Percentiles rank a stretch among this genome's conserved stretches.
phyloP scores from a whole-genome alignment of 1,140 invertebrate genomes.

The Psilanteris sp. region DNA sequence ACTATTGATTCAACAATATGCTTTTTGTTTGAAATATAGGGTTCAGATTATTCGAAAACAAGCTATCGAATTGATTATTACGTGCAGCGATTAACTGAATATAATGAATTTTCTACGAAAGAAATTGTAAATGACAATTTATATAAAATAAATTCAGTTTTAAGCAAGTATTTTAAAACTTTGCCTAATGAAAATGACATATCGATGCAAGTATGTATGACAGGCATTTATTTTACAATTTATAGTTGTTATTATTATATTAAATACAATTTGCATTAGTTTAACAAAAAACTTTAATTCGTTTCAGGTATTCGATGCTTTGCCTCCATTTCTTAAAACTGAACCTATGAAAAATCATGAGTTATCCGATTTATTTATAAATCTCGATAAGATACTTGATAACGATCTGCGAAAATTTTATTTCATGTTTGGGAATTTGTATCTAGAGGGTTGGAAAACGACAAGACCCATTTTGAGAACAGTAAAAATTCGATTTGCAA shows the following conservation, averaged over 20 bases:
- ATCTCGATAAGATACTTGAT: slow-evolving; percentile 33
- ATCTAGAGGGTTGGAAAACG: slow-evolving; percentile 43
- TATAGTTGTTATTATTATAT: not conserved
- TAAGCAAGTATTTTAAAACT: slow-evolving; percentile 29
- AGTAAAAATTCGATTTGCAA: slow-evolving; percentile 38
- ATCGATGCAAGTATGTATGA: slow-evolving; percentile 8
- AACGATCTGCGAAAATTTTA: slow-evolving; percentile 35
- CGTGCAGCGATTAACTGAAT: slow-evolving; percentile 10
- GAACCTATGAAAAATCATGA: slow-evolving; percentile 17
- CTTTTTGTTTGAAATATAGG: slow-evolving; percentile 22
- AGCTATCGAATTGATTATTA: slow-evolving; percentile 26
- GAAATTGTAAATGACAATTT: slow-evolving; percentile 44
- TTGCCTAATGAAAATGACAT: slow-evolving; percentile 13
- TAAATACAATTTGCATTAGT: not conserved
- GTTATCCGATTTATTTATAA: slow-evolving; percentile 17
- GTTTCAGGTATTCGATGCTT: slow-evolving; percentile 8
- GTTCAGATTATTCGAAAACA: slow-evolving; percentile 5
- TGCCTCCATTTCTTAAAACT: slow-evolving; percentile 14
- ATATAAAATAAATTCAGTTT: slow-evolving; percentile 39
- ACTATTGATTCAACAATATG: not conserved
- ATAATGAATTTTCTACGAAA: not conserved
- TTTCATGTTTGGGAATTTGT: slow-evolving; percentile 39
- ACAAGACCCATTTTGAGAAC: slow-evolving; percentile 35
- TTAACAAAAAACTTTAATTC: too few species aligned
- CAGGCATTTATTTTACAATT: slow-evolving; percentile 1